Conservation (phyloP, 2,888 invertebrate genomes). For the Didymodactylos carnosus region DNA sequence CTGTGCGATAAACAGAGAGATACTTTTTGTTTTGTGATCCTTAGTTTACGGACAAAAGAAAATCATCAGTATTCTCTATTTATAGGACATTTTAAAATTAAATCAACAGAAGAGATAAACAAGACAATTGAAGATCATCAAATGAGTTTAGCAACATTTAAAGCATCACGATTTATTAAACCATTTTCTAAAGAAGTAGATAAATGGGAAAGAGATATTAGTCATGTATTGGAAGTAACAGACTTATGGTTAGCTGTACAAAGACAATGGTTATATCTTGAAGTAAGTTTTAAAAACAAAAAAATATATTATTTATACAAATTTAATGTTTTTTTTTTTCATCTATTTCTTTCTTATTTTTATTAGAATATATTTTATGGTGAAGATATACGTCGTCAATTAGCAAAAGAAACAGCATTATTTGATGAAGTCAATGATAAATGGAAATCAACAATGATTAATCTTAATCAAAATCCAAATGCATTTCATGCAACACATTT, state of each 20-base stretch:
- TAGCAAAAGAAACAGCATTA: conserved; percentile 48
- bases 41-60: neutral
- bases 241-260: conserved; percentile 62
- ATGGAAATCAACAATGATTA: conserved; percentile 48
- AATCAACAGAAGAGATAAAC: conserved; percentile 51
- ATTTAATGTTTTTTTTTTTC: no score
- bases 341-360: neutral
- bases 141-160: conserved; percentile 62
- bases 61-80: neutral
- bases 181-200: conserved; percentile 64
- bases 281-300: conserved; percentile 31
- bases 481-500: conserved; percentile 34
- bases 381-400: conserved; percentile 63
- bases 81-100: conserved; percentile 1
- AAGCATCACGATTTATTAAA: conserved; percentile 57
- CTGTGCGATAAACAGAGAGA: neutral
- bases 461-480: conserved; percentile 31
- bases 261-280: conserved; percentile 62
- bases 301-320: conserved; percentile 18
- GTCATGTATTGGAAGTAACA: conserved; percentile 58
- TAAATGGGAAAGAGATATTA: conserved; percentile 63
- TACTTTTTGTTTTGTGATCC: neutral
- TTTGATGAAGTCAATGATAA: conserved; percentile 52
- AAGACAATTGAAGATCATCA: conserved; percentile 63
- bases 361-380: conserved; percentile 57